Percentiles rank a stretch among this genome's conserved stretches.
Evolutionary conservation across 2,797 vertebrate genomes (phyloP).

Genomic region (Bradypus variegatus): DNA sequence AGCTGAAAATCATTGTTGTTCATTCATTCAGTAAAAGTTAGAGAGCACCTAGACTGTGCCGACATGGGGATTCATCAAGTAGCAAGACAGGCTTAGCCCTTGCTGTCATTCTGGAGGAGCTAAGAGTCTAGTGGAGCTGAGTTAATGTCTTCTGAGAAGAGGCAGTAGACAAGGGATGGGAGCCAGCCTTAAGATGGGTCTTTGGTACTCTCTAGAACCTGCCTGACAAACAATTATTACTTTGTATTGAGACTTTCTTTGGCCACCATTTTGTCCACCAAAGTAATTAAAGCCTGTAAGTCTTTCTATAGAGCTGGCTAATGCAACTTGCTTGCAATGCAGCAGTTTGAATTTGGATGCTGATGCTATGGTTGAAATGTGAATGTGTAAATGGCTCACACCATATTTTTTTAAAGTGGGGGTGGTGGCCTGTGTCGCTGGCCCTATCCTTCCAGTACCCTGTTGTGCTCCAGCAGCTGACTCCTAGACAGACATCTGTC

Average conservation of each 20-base stretch:
- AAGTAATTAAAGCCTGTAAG: not conserved
- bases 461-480: not conserved
- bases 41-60: not conserved
- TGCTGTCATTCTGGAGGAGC: not conserved
- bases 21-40: not conserved
- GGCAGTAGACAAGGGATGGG: not conserved
- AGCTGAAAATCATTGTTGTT: not conserved
- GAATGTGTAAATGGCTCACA: not conserved
- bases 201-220: not conserved
- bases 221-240: not conserved
- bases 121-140: not conserved
- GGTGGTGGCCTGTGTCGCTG: not conserved
- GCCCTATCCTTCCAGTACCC: not conserved
- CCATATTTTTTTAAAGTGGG: not conserved
- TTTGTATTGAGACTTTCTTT: not conserved
- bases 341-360: not conserved
- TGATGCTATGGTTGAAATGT: not conserved
- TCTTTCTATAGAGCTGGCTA: not conserved
- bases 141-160: not conserved
- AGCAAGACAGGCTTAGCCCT: not conserved
- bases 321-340: not conserved
- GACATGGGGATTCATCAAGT: too few relatives aligned
- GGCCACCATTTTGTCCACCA: not conserved
- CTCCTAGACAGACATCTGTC: not conserved
- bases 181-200: not conserved